Percentiles rank a stretch among this genome's conserved stretches.
Evolutionary conservation across 2,797 vertebrate genomes (phyloP).

Genomic region (Champsocephalus esox): DNA sequence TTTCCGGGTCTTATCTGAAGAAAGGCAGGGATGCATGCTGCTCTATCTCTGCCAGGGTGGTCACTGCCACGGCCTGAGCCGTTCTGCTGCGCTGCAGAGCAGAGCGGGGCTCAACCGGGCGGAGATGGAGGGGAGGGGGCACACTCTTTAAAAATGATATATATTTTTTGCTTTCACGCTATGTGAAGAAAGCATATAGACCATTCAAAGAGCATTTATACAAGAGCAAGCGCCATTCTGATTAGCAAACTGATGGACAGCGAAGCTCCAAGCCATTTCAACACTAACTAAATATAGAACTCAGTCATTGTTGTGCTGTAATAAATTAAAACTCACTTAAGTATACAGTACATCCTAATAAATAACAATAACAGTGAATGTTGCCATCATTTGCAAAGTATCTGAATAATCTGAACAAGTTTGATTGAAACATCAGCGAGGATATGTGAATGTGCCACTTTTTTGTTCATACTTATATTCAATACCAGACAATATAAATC

Average conservation of each 20-base stretch:
- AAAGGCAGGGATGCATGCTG: conserved; percentile 86
- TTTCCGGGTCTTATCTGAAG: conserved; percentile 91
- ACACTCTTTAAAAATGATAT: neutral
- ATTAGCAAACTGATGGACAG: conserved; percentile 6
- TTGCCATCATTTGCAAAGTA: neutral
- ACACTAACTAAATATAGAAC: neutral
- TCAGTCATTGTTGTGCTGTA: neutral
- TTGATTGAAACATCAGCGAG: conserved; percentile 1
- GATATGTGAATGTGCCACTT: neutral
- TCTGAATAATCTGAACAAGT: neutral
- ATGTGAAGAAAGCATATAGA: conserved; percentile 17
- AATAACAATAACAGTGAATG: conserved; percentile 17
- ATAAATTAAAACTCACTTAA: conserved; percentile 29
- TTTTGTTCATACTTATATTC: neutral
- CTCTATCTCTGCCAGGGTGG: conserved; percentile 86
- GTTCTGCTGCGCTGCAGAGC: conserved; percentile 50
- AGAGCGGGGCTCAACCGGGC: neutral
- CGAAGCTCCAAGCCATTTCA: conserved; percentile 8
- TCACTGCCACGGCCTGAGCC: conserved; percentile 70
- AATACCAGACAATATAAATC: neutral
- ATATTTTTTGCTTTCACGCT: neutral
- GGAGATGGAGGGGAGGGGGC: neutral
- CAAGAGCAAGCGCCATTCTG: neutral
- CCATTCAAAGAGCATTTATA: conserved; percentile 10
- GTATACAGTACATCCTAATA: conserved; percentile 14